Evolutionary conservation across 2,113 vertebrate species (phyloP), one percentile per base, ranked within the genome.

Genomic region (Euleptes europaea): DNA sequence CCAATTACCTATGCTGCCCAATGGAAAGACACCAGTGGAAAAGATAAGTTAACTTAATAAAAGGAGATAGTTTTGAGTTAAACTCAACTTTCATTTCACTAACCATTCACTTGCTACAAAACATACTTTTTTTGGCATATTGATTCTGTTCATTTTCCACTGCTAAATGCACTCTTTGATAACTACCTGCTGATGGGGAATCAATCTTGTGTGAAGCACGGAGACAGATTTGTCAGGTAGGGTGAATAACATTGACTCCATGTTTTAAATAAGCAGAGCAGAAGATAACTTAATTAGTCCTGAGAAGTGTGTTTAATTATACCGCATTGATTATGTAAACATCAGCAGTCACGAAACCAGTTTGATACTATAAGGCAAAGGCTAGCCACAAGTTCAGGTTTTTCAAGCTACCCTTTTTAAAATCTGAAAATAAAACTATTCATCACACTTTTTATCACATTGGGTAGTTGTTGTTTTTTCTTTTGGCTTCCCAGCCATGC

Each of bases 121-220:
- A 87, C 85, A 87, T 83, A 40, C 86, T 88, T 93, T 92, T 88
- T 89, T 91, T 90, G 87, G 74, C 65, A 44, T 88, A 93, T 91
- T 65, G 92, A 92, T 92, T 94, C 65, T 90, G 78, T 94, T 93
- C 91, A 80, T 93, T 94, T 96, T 89, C 78, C 38, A 65, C 85
- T 88, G 81, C 73, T 91, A 93, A 94, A 92, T 93, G 87, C 88
- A 87, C 91, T 93, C 85, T 90, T 93, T 95, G 94, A 88, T 91
- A 94, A 93, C 89, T 95, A 91, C 92, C 91, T 93, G 92, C 90
- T 92, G 93, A 57, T 92, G 71, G 92, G 89, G 88, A 93, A 90
- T 94, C 95, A 93, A 92, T 93, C 78, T 82, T 89, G 85, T 84
- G 80, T 90, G 91, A 93, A 91, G 88, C 80, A 90, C 0, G 0